Percentiles rank a stretch among this genome's conserved stretches.
Conservation (phyloP, 2,888 invertebrate genomes). For the Mesopsocus fuscifrons region DNA sequence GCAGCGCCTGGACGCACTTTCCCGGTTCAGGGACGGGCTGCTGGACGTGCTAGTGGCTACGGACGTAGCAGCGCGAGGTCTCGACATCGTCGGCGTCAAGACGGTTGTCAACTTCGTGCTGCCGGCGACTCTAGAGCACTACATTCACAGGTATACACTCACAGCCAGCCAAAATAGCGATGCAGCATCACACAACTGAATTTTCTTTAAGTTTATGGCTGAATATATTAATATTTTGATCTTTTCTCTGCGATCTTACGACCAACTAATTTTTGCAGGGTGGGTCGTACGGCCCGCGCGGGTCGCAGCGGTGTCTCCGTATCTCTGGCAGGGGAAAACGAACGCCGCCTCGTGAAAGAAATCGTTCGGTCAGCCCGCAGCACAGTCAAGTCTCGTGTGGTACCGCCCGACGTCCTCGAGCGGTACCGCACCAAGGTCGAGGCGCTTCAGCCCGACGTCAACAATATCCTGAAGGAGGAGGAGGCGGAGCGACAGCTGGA, state of each 20-base stretch:
- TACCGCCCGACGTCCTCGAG: conserved; percentile 73
- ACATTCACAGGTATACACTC: conserved; percentile 53
- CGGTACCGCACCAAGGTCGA: conserved; percentile 63
- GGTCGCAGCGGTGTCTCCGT: conserved; percentile 87
- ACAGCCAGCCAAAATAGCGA: background rate
- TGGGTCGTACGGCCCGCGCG: conserved; percentile 91
- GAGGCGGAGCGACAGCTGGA: conserved; percentile 61
- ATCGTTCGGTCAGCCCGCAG: conserved; percentile 71
- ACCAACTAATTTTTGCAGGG: conserved; percentile 32
- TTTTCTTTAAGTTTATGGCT: background rate
- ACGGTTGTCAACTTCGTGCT: conserved; percentile 91
- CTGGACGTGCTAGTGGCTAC: conserved; percentile 83
- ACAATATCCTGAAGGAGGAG: conserved; percentile 66
- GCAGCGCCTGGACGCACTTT: conserved; percentile 75
- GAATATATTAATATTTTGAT: background rate
- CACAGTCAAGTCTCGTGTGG: conserved; percentile 70
- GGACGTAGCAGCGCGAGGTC: conserved; percentile 82
- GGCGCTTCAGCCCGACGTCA: conserved; percentile 59
- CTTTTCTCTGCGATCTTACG: conserved; percentile 18
- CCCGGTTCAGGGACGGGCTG: conserved; percentile 68
- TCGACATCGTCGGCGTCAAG: conserved; percentile 93
- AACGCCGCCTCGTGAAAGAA: conserved; percentile 77
- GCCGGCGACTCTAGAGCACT: conserved; percentile 87
- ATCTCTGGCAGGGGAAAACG: conserved; percentile 84
- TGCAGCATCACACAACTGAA: background rate